These are phyloP conservation scores for Nannospalax galili DNA, from an alignment of 2,113 vertebrate genomes.

Conservation along the genomic window DNA sequence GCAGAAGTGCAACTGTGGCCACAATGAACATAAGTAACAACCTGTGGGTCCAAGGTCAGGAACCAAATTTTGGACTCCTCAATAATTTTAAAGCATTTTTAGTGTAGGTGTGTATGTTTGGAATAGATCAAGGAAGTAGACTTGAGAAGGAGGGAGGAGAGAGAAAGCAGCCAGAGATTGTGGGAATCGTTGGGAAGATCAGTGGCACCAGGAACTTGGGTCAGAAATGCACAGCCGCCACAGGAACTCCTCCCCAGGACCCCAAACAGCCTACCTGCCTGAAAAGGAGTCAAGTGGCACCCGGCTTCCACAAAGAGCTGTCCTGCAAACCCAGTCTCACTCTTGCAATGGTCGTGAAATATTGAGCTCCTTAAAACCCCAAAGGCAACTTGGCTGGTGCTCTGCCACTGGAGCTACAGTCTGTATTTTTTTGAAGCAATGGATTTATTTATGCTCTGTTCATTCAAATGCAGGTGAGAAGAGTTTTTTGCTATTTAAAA, in stretches of 20 bases:
- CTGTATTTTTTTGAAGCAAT: conserved; percentile 57
- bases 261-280: neutral
- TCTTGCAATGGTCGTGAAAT: conserved; percentile 60
- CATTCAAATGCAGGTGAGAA: conserved; percentile 35
- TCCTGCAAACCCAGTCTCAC: conserved; percentile 15
- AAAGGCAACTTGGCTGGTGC: conserved; percentile 56
- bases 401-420: conserved; percentile 26
- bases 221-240: conserved; percentile 48
- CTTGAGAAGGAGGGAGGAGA: neutral
- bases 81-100: neutral
- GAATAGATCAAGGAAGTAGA: neutral
- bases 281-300: conserved; percentile 53
- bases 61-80: neutral
- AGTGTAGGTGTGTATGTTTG: no score
- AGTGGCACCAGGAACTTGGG: neutral
- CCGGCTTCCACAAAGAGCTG: conserved; percentile 70
- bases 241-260: conserved; percentile 57
- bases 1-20: neutral
- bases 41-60: neutral
- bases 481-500: neutral
- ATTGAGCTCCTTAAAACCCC: conserved; percentile 60
- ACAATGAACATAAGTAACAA: neutral
- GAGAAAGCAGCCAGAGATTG: neutral
- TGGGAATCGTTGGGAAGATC: neutral
- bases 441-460: conserved; percentile 44